Evolutionary conservation across 2,113 vertebrate genomes (phyloP).

Genomic region (Dromiciops gliroides): DNA sequence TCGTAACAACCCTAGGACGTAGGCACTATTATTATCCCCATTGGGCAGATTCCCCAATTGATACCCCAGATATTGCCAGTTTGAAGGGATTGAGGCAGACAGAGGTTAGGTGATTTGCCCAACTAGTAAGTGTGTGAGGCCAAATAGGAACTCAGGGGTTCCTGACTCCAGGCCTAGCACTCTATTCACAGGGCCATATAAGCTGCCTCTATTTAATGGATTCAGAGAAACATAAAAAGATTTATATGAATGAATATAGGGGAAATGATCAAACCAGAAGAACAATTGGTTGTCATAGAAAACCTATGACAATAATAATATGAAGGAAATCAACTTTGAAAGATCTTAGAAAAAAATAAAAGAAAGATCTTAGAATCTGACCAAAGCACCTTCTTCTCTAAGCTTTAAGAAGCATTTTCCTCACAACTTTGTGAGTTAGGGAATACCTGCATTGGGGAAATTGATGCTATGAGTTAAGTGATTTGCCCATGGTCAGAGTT

Average conservation of each 20-base stretch:
- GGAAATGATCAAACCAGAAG: neutral
- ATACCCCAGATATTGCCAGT: too few relatives aligned
- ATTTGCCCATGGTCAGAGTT: neutral
- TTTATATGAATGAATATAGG: neutral
- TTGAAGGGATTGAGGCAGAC: neutral
- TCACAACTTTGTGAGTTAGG: neutral
- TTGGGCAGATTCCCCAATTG: too few relatives aligned
- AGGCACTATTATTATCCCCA: neutral
- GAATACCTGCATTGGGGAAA: neutral
- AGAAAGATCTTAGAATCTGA: neutral
- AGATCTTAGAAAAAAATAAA: neutral
- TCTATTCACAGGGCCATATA: neutral
- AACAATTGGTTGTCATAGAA: neutral
- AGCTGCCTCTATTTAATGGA: neutral
- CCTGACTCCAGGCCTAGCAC: neutral
- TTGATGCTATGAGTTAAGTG: neutral
- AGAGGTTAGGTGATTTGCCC: neutral
- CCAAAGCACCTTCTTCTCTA: neutral
- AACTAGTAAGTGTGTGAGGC: neutral
- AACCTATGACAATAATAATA: neutral
- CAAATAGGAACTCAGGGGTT: neutral
- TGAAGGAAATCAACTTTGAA: neutral
- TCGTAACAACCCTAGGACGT: neutral
- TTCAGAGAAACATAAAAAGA: neutral
- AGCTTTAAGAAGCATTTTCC: neutral